Conservation (phyloP, 2,888 invertebrate genomes). For the Cerceris rybyensis region DNA sequence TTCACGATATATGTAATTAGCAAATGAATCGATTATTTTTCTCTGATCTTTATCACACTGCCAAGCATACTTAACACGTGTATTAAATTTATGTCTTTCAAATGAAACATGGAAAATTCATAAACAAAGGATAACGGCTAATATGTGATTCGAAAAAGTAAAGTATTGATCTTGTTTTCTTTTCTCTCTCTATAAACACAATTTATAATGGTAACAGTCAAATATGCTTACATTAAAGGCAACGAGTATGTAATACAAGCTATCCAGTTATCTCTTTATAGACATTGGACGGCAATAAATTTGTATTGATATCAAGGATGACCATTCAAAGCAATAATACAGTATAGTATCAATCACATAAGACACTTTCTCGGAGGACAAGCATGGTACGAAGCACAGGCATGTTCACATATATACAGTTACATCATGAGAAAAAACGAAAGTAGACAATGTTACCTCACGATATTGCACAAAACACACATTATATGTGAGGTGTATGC, state of each 20-base stretch:
- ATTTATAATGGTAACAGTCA: conserved; percentile 18
- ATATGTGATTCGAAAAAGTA: background rate
- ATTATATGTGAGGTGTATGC: conserved; percentile 56
- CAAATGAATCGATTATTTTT: too few species aligned
- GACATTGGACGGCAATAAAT: conserved; percentile 29
- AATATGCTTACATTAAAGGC: conserved; percentile 35
- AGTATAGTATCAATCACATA: conserved; percentile 61
- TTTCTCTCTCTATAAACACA: conserved; percentile 12
- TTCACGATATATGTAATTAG: too few species aligned
- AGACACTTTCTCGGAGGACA: conserved; percentile 64
- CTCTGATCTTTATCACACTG: too few species aligned
- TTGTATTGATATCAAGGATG: conserved; percentile 50
- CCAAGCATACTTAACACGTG: too few species aligned
- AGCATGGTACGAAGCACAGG: conserved; percentile 68
- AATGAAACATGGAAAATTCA: too few species aligned
- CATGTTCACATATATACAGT: conserved; percentile 65
- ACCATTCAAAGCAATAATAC: conserved; percentile 66
- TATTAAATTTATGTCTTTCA: too few species aligned
- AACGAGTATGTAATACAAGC: conserved; percentile 44
- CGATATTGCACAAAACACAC: conserved; percentile 56
- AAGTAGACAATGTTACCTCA: conserved; percentile 45
- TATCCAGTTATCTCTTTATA: conserved; percentile 43
- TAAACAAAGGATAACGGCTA: too few species aligned
- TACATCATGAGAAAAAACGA: conserved; percentile 55
- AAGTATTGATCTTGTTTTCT: background rate